A percentile compares a stretch with the other conserved stretches of the same genome.
Evolutionary conservation across 2,888 invertebrate genomes (phyloP).

Genomic region (Apamea sordens): DNA sequence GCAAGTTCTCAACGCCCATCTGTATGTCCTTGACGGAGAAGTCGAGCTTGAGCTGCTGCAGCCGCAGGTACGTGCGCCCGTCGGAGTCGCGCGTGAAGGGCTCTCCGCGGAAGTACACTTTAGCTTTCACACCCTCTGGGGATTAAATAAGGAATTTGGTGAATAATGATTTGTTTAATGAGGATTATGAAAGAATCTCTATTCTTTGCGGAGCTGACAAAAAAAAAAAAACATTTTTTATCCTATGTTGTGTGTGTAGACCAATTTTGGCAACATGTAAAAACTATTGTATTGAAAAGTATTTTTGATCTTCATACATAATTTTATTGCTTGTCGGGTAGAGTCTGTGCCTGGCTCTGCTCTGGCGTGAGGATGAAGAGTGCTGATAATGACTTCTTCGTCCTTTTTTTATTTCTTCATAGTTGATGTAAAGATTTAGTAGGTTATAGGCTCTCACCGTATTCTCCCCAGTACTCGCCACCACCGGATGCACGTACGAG

Average conservation of each 20-base stretch:
- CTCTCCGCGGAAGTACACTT: conserved; percentile 94
- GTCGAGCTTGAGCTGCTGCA: conserved; percentile 95
- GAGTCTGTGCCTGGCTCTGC: too few relatives aligned
- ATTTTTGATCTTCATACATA: not conserved
- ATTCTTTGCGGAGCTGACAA: not conserved
- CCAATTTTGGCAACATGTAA: not conserved
- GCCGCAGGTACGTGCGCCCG: conserved; percentile 92
- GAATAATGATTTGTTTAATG: not conserved
- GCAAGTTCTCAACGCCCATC: conserved; percentile 96
- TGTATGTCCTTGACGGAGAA: conserved; percentile 95
- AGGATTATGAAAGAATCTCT: not conserved
- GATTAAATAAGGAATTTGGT: conserved; percentile 31
- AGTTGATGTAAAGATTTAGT: not conserved
- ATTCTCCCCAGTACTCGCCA: conserved; percentile 97
- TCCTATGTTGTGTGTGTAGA: not conserved
- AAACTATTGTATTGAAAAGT: not conserved
- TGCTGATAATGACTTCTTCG: not conserved
- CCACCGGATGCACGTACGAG: conserved; percentile 95
- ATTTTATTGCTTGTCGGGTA: not conserved
- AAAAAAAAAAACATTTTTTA: not conserved
- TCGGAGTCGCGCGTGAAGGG: conserved; percentile 89
- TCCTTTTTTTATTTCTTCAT: not conserved
- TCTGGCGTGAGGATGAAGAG: not conserved
- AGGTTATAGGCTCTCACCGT: conserved; percentile 89
- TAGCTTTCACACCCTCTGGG: conserved; percentile 95